Conservation (phyloP, 2,888 invertebrate genomes). For the Ramazzottius varieornatus region DNA sequence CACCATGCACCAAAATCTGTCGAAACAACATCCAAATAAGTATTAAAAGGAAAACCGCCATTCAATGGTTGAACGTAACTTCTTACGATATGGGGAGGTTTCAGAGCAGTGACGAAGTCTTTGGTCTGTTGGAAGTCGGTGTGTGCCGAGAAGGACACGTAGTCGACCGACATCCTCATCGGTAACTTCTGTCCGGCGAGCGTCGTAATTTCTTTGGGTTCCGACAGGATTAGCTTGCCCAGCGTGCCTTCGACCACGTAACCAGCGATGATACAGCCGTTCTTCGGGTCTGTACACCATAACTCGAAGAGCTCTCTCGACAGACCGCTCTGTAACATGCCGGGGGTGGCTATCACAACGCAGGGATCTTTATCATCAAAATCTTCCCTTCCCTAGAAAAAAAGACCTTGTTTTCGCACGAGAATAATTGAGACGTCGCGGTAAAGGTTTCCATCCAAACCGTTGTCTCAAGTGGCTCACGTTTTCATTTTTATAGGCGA, state of each 20-base stretch:
- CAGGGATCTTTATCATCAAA: conserved; percentile 98
- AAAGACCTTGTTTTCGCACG: conserved; percentile 5
- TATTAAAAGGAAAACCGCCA: neutral
- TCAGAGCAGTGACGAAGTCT: conserved; percentile 73
- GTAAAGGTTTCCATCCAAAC: too few species aligned
- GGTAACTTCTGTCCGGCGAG: conserved; percentile 85
- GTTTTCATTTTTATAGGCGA: too few species aligned
- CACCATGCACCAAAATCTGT: conserved; percentile 78
- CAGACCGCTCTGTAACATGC: conserved; percentile 97
- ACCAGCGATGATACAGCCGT: conserved; percentile 93
- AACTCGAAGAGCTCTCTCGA: conserved; percentile 89
- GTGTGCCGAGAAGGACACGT: conserved; percentile 96
- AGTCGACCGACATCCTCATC: conserved; percentile 87
- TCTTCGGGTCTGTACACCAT: conserved; percentile 94
- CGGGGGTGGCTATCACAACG: conserved; percentile 96
- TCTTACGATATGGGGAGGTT: conserved; percentile 72
- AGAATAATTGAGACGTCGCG: too few species aligned
- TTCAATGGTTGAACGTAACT: neutral
- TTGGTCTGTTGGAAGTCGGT: conserved; percentile 93
- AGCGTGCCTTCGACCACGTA: conserved; percentile 33
- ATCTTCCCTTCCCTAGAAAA: conserved; percentile 66
- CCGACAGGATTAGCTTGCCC: conserved; percentile 53
- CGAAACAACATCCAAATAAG: conserved; percentile 6
- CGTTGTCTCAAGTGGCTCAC: too few species aligned
- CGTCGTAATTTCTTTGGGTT: conserved; percentile 85